phyloP scores from a whole-genome alignment of 2,797 vertebrate genomes.

The Todus mexicanus region DNA sequence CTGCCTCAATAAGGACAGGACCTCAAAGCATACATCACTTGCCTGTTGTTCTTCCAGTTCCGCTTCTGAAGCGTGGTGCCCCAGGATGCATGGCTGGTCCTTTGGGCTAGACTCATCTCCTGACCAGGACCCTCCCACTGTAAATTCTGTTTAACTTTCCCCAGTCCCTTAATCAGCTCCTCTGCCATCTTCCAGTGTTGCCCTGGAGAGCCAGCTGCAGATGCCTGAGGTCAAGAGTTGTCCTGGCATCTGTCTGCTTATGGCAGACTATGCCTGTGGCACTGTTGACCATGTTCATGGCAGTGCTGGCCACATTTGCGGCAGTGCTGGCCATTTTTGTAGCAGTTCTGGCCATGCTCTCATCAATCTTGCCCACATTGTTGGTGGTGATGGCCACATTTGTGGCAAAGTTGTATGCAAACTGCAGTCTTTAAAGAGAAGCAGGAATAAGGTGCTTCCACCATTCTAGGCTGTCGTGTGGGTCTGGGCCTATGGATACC shows the following conservation, averaged over 20 bases:
- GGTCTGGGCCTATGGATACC: background rate
- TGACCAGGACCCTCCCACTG: background rate
- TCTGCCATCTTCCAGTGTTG: background rate
- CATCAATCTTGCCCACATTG: background rate
- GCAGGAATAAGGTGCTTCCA: background rate
- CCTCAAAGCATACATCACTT: background rate
- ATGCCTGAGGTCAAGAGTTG: background rate
- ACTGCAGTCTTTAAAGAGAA: background rate
- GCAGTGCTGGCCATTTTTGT: background rate
- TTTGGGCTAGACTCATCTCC: background rate
- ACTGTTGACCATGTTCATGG: background rate
- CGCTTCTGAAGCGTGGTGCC: background rate
- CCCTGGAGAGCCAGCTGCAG: background rate
- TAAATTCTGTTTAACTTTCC: background rate
- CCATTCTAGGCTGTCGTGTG: background rate
- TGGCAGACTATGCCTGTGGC: background rate
- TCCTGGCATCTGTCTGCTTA: background rate
- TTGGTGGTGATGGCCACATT: background rate
- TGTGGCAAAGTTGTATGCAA: background rate
- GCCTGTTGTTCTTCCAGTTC: background rate
- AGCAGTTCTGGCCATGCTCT: too few relatives aligned
- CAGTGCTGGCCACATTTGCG: background rate
- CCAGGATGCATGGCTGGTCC: background rate
- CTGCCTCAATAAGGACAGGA: background rate
- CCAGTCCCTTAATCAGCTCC: background rate